A percentile compares a stretch with the other conserved stretches of the same genome.
Evolutionary conservation across 2,888 invertebrate species (phyloP).

Genomic region (Thereva nobilitata): DNA sequence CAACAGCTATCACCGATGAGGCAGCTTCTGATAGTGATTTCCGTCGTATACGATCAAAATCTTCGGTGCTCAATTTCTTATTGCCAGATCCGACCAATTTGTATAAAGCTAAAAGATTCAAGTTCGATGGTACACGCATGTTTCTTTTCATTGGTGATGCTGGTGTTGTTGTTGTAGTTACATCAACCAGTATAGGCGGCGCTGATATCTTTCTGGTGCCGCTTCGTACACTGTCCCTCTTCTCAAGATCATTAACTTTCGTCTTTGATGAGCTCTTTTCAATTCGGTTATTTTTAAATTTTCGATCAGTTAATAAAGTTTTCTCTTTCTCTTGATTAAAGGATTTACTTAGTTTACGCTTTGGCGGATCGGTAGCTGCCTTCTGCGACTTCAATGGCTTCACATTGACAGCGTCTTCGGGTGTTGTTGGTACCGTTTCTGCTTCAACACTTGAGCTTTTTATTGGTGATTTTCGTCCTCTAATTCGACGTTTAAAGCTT

Average conservation of each 20-base stretch:
- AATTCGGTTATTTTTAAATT: conserved; percentile 54
- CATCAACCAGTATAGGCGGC: conserved; percentile 42
- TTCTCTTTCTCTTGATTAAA: conserved; percentile 49
- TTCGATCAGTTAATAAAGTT: conserved; percentile 52
- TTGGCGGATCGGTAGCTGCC: conserved; percentile 26
- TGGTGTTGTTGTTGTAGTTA: conserved; percentile 34
- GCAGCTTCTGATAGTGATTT: conserved; percentile 51
- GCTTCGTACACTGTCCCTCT: conserved; percentile 48
- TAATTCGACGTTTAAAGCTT: conserved; percentile 47
- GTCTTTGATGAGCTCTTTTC: conserved; percentile 54
- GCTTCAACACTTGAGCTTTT: conserved; percentile 39
- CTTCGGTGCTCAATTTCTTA: conserved; percentile 50
- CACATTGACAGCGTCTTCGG: conserved; percentile 18
- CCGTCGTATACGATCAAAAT: conserved; percentile 51
- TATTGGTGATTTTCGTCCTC: conserved; percentile 43
- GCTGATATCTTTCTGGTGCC: conserved; percentile 49
- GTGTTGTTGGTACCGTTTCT: conserved; percentile 20
- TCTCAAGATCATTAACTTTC: conserved; percentile 48
- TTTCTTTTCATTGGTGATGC: conserved; percentile 37
- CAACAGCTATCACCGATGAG: conserved; percentile 47
- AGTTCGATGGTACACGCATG: conserved; percentile 47
- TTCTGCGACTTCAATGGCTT: neutral
- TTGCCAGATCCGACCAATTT: conserved; percentile 49
- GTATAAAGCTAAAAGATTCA: conserved; percentile 52
- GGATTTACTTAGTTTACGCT: conserved; percentile 9